Evolutionary conservation across 2,888 invertebrate species (phyloP).

Genomic region (Therioaphis trifolii): DNA sequence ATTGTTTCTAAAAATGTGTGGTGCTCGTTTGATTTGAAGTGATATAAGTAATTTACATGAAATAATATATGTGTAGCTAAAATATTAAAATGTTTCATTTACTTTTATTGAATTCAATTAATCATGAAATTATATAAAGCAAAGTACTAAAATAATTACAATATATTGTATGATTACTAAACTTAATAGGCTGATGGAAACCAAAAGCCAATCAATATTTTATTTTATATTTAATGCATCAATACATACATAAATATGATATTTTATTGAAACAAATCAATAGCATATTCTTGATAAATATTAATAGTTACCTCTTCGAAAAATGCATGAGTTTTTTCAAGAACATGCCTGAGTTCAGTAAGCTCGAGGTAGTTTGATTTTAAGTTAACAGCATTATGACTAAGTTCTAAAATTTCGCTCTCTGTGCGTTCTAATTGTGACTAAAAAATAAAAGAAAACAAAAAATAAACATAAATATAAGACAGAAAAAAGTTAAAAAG

Average conservation of each 20-base stretch:
- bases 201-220: slow-evolving; percentile 3
- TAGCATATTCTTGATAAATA: not conserved
- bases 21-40: not conserved
- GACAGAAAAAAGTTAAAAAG: not conserved
- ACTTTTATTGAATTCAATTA: not conserved
- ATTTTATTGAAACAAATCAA: not conserved
- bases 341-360: slow-evolving; percentile 89
- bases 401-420: slow-evolving; percentile 92
- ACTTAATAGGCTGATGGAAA: not conserved
- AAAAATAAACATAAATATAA: not conserved
- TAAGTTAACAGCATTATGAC: slow-evolving; percentile 90
- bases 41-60: too few species aligned
- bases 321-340: slow-evolving; percentile 91
- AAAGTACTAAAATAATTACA: slow-evolving; percentile 5
- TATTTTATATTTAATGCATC: not conserved
- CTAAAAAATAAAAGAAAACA: slow-evolving; percentile 69
- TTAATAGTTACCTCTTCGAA: slow-evolving; percentile 76
- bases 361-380: slow-evolving; percentile 92
- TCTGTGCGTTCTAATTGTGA: slow-evolving; percentile 95
- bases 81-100: not conserved
- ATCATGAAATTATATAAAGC: not conserved
- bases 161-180: slow-evolving; percentile 4
- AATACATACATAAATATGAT: not conserved
- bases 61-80: not conserved
- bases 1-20: not conserved